These are phyloP conservation scores for Sebastolobus alascanus DNA, from an alignment of 2,797 vertebrate species.

Conservation along the genomic window DNA sequence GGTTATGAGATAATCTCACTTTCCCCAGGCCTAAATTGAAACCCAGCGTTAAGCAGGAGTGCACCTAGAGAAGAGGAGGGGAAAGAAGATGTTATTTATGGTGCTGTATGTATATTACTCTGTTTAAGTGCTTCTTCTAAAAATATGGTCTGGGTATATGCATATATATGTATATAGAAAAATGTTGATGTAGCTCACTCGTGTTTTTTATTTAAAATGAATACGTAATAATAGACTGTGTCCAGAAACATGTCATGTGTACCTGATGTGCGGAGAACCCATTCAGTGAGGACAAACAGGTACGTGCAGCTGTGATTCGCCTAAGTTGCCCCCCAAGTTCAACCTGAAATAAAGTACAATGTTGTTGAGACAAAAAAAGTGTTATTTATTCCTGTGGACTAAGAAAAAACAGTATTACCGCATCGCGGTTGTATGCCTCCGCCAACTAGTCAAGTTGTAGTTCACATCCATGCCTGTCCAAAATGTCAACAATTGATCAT, in stretches of 20 bases:
- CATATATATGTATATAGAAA: too few species aligned
- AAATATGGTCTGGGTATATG: too few species aligned
- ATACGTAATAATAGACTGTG: too few species aligned
- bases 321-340: constrained; percentile 41
- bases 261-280: constrained; percentile 22
- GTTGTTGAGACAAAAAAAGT: not conserved
- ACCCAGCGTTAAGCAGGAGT: not conserved
- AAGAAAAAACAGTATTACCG: not conserved
- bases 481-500: too few species aligned
- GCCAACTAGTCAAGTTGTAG: too few species aligned
- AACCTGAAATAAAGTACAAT: constrained; percentile 29
- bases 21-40: not conserved
- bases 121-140: too few species aligned
- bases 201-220: too few species aligned
- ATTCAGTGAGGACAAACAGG: constrained; percentile 48
- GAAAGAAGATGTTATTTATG: not conserved
- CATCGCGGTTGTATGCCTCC: too few species aligned
- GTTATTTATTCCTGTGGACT: not conserved
- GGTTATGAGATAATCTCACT: too few species aligned
- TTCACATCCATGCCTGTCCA: too few species aligned
- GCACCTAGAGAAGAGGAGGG: not conserved
- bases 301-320: constrained; percentile 39
- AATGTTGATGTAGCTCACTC: too few species aligned
- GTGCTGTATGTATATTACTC: not conserved
- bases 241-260: not conserved